phyloP scores from a whole-genome alignment of 2,797 vertebrate species.

The Eupleurogrammus muticus region DNA sequence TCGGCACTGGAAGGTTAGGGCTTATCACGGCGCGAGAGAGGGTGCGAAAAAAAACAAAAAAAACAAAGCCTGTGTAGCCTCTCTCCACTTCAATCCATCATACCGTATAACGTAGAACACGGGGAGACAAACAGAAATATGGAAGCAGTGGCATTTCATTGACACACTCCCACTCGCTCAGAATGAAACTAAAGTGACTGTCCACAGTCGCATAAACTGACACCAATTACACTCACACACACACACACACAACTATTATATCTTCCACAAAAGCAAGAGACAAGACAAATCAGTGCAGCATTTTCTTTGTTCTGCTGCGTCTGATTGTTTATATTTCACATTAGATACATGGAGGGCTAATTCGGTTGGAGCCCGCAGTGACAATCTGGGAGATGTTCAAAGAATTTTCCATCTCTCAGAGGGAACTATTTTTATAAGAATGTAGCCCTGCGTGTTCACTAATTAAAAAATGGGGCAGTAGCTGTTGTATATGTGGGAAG shows the following conservation, averaged over 20 bases:
- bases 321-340: slow-evolving; percentile 21
- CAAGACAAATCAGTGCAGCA: slow-evolving; percentile 1
- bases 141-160: slow-evolving; percentile 7
- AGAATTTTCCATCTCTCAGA: slow-evolving; percentile 48
- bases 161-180: slow-evolving; percentile 18
- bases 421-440: slow-evolving; percentile 54
- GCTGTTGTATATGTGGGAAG: slow-evolving; percentile 14
- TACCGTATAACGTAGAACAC: slow-evolving; percentile 25
- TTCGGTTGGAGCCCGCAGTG: slow-evolving; percentile 40
- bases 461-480: slow-evolving; percentile 46
- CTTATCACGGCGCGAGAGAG: slow-evolving; percentile 59
- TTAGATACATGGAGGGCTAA: slow-evolving; percentile 41
- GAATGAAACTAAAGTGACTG: slow-evolving; percentile 19
- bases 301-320: slow-evolving; percentile 25
- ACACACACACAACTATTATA: not conserved
- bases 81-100: slow-evolving; percentile 50
- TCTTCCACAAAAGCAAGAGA: slow-evolving; percentile 3
- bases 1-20: slow-evolving; percentile 44
- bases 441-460: slow-evolving; percentile 33
- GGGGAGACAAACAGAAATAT: slow-evolving; percentile 25
- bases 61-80: slow-evolving; percentile 63
- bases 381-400: slow-evolving; percentile 60
- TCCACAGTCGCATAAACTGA: slow-evolving; percentile 3
- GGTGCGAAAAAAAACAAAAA: slow-evolving; percentile 69
- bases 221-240: not conserved